Conservation (phyloP, 2,797 vertebrate species). For the Anguilla anguilla region DNA sequence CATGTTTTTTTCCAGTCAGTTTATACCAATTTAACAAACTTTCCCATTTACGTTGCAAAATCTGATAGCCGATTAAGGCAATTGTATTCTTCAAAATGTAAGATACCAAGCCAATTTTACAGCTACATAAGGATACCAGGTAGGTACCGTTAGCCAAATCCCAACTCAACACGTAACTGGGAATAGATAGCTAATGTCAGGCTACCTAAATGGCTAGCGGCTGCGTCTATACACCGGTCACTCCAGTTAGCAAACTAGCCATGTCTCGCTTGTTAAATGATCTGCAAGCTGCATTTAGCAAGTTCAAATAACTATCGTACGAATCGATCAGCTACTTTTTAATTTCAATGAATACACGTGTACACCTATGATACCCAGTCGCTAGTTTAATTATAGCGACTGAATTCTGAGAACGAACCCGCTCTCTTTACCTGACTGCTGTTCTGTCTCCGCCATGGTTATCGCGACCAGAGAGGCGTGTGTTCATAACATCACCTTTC, state of each 20-base stretch:
- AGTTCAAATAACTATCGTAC: not conserved
- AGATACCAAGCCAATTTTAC: not conserved
- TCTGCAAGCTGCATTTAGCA: not conserved
- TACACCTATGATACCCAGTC: not conserved
- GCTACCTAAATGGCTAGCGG: not conserved
- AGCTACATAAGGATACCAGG: not conserved
- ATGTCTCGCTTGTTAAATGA: not conserved
- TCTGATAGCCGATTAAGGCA: not conserved
- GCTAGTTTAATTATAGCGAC: slow-evolving; percentile 41
- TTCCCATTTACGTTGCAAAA: not conserved
- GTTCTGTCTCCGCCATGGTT: slow-evolving; percentile 74
- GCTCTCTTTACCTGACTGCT: slow-evolving; percentile 60
- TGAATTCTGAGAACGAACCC: not conserved
- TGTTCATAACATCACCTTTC: slow-evolving; percentile 41
- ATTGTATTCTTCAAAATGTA: not conserved
- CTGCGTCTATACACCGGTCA: not conserved
- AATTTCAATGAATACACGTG: not conserved
- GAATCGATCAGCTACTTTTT: not conserved
- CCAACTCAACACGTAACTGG: not conserved
- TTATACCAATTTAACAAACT: not conserved
- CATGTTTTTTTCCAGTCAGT: not conserved
- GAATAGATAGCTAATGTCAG: too few species aligned
- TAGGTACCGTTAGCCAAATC: not conserved
- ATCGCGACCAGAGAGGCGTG: slow-evolving; percentile 18
- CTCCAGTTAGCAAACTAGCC: not conserved